Conservation (phyloP, 2,113 vertebrate genomes). For the Gymnarchus niloticus region DNA sequence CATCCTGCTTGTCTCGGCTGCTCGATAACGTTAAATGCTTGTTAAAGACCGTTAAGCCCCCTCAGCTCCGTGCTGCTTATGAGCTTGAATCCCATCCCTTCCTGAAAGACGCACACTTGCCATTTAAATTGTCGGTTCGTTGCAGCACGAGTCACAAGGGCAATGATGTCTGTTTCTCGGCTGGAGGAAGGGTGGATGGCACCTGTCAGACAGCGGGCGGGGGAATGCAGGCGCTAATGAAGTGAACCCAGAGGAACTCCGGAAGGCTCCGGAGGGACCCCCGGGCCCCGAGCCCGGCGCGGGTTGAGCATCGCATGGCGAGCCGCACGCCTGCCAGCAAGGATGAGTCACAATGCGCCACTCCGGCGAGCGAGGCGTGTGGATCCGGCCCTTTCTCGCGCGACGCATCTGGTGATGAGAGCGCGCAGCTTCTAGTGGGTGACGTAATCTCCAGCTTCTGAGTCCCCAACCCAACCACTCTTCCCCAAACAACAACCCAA, state of each 20-base stretch:
- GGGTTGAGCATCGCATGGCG: background rate
- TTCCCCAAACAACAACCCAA: background rate
- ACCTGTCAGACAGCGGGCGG: background rate
- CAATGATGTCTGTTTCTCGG: background rate
- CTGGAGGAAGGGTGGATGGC: background rate
- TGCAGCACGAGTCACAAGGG: background rate
- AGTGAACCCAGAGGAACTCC: constrained; percentile 2
- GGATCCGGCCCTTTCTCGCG: background rate
- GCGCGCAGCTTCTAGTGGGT: background rate
- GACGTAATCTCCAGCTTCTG: constrained; percentile 12
- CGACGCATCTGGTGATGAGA: background rate
- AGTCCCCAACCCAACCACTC: background rate
- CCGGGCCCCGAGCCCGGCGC: background rate
- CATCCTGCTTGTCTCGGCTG: background rate
- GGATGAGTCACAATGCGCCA: constrained; percentile 22
- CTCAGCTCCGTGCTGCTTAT: background rate
- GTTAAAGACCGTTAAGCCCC: background rate
- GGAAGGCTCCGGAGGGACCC: background rate
- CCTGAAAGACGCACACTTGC: background rate
- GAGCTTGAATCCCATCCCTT: background rate
- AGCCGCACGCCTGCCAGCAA: background rate
- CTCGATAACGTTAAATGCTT: background rate
- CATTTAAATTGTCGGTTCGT: background rate
- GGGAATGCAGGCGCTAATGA: background rate
- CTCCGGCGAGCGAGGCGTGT: constrained; percentile 1